Conservation (phyloP, 2,797 vertebrate species). For the Pachyuromys duprasi region DNA sequence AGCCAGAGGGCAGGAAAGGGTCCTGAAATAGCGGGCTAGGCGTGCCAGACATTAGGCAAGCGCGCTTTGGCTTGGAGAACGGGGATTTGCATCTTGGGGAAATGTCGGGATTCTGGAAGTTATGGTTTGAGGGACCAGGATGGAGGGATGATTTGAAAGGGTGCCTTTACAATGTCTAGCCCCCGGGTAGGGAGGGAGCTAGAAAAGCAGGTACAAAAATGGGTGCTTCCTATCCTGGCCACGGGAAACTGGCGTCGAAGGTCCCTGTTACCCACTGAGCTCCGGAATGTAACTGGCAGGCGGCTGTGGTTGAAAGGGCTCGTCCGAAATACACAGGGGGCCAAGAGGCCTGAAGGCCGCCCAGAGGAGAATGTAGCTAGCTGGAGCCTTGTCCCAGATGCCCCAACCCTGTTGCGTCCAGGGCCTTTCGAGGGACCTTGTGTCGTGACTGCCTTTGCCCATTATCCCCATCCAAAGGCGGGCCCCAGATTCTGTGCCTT, state of each 20-base stretch:
- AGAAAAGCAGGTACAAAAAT: not conserved
- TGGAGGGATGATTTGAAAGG: not conserved
- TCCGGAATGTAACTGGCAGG: conserved; percentile 6
- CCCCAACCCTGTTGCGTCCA: not conserved
- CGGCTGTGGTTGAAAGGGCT: not conserved
- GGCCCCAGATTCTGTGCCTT: conserved; percentile 54
- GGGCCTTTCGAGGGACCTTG: not conserved
- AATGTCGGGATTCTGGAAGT: conserved; percentile 1
- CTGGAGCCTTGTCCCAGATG: not conserved
- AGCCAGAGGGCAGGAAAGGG: not conserved
- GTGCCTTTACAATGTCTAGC: too few species aligned
- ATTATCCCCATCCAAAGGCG: not conserved
- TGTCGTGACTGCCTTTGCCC: not conserved
- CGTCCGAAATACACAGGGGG: not conserved
- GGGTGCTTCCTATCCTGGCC: not conserved
- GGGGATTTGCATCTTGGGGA: not conserved
- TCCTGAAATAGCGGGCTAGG: not conserved
- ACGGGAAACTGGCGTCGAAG: conserved; percentile 40
- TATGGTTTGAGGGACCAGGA: not conserved
- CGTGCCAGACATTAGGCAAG: not conserved
- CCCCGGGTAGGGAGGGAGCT: accelerated
- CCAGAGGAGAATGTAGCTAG: not conserved
- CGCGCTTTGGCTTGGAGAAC: not conserved
- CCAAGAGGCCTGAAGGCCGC: not conserved
- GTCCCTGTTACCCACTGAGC: conserved; percentile 3